These are phyloP conservation scores for Cepphus grylle DNA, from an alignment of 2,113 vertebrate genomes.

Conservation along the genomic window DNA sequence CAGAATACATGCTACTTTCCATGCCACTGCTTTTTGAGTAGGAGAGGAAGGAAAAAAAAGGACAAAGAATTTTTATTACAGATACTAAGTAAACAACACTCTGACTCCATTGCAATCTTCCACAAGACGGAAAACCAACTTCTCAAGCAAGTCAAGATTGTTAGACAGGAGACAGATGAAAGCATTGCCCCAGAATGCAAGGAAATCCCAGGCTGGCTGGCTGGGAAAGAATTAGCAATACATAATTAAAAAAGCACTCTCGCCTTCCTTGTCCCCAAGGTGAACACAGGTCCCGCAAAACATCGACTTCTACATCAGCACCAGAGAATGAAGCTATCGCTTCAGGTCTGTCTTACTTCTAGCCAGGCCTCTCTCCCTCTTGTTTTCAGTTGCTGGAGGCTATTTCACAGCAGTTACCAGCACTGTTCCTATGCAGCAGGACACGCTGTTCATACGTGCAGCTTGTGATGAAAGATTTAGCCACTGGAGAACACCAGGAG, in stretches of 20 bases:
- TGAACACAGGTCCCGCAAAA: neutral
- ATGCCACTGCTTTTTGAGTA: neutral
- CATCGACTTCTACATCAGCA: neutral
- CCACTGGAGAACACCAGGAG: constrained; percentile 1
- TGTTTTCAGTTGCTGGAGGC: neutral
- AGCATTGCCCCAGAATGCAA: constrained; percentile 25
- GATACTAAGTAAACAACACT: constrained; percentile 1
- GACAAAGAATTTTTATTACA: constrained; percentile 8
- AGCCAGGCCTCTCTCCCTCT: neutral
- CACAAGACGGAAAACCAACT: constrained; percentile 29
- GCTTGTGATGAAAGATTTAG: neutral
- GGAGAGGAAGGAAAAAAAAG: neutral
- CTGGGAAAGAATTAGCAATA: constrained; percentile 26
- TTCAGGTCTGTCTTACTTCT: neutral
- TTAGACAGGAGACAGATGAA: constrained; percentile 33
- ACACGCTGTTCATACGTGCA: neutral
- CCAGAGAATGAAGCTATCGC: neutral
- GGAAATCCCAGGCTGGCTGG: constrained; percentile 25
- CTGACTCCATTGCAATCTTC: neutral
- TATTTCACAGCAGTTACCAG: neutral
- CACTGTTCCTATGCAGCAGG: neutral
- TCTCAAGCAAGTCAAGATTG: constrained; percentile 18
- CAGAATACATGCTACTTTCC: neutral
- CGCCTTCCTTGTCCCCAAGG: neutral
- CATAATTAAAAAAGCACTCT: constrained; percentile 5